A percentile compares a stretch with the other conserved stretches of the same genome.
Conservation (phyloP, 2,113 vertebrate genomes). For the Scopus umbretta region DNA sequence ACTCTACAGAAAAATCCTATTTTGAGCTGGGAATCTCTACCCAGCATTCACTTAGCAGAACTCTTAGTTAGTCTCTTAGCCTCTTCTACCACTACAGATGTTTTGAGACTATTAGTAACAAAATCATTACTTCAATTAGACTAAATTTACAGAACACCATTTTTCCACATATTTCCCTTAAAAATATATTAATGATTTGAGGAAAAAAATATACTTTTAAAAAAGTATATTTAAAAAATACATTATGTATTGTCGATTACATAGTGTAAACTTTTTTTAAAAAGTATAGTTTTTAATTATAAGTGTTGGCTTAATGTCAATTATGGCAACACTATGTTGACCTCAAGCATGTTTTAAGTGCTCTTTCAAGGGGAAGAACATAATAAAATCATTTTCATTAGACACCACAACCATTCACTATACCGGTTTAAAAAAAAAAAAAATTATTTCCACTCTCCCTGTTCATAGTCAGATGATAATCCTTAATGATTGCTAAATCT, state of each 20-base stretch:
- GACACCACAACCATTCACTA: background rate
- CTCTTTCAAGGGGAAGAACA: background rate
- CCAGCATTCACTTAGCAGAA: background rate
- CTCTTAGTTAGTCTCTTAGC: background rate
- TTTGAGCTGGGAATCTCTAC: background rate
- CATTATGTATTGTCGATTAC: background rate
- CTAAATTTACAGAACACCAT: background rate
- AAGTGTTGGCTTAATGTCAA: background rate
- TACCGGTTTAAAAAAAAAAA: background rate
- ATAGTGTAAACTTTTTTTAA: background rate
- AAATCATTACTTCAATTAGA: background rate
- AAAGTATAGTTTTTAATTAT: background rate
- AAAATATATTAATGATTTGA: background rate
- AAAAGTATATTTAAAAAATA: background rate
- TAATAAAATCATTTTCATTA: background rate
- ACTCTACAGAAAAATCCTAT: background rate
- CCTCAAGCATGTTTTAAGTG: background rate
- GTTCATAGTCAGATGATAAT: background rate
- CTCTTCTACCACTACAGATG: background rate
- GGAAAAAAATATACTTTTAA: background rate
- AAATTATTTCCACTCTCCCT: background rate
- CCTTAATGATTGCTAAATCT: background rate
- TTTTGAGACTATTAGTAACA: background rate
- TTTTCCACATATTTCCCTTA: background rate
- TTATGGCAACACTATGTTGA: background rate